phyloP scores from a whole-genome alignment of 2,113 vertebrate species.

The Prionailurus bengalensis region DNA sequence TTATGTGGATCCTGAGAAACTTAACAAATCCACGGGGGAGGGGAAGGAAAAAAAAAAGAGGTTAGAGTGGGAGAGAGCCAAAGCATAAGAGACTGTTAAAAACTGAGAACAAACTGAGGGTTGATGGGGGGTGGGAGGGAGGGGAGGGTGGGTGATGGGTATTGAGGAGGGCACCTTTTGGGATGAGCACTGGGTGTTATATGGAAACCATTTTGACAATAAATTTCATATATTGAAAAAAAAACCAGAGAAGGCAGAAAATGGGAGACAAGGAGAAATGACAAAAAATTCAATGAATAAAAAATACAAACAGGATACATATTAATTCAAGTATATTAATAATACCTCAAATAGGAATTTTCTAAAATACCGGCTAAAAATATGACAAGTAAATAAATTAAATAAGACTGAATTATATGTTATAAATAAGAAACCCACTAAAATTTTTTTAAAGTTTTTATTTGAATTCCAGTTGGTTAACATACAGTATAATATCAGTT shows the following conservation, averaged over 20 bases:
- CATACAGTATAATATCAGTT: not conserved
- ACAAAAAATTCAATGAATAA: not conserved
- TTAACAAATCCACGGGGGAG: too few relatives aligned
- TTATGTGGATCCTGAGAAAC: too few relatives aligned
- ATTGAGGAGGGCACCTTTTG: too few relatives aligned
- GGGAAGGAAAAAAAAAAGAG: too few relatives aligned
- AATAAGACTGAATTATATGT: not conserved
- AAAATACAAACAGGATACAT: not conserved
- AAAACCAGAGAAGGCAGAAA: not conserved
- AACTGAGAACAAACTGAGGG: too few relatives aligned
- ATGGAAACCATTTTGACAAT: too few relatives aligned
- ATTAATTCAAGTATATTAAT: not conserved
- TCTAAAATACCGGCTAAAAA: not conserved
- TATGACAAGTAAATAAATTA: not conserved
- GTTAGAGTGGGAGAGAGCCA: too few relatives aligned
- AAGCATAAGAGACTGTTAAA: too few relatives aligned
- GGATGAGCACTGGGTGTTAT: too few relatives aligned
- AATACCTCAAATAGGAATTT: not conserved
- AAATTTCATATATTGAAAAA: too few relatives aligned
- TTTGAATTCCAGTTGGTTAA: not conserved
- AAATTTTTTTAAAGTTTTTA: not conserved
- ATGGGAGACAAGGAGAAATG: not conserved
- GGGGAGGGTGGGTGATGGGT: too few relatives aligned
- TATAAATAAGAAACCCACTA: not conserved
- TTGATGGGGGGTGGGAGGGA: too few relatives aligned